phyloP scores from a whole-genome alignment of 2,113 vertebrate species.

The Galeopterus variegatus region DNA sequence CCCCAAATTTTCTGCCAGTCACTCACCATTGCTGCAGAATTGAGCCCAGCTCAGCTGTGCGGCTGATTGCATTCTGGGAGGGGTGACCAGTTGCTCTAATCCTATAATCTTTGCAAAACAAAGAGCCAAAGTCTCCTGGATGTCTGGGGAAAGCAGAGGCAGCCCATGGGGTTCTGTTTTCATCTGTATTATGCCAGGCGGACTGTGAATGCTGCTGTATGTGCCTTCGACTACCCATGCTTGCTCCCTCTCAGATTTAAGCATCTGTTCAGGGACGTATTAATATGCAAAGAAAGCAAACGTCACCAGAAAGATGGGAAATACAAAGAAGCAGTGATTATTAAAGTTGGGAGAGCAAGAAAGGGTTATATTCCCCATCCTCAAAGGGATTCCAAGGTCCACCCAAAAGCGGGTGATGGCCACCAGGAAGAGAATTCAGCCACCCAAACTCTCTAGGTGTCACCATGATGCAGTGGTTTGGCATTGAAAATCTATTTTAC shows the following conservation, averaged over 20 bases:
- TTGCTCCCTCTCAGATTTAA: slow-evolving; percentile 25
- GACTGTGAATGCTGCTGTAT: not conserved
- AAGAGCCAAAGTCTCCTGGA: slow-evolving; percentile 65
- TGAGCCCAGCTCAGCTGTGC: slow-evolving; percentile 52
- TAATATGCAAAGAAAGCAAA: slow-evolving; percentile 78
- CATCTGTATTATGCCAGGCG: not conserved
- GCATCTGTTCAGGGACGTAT: slow-evolving; percentile 23
- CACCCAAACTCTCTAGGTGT: no score
- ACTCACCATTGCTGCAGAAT: slow-evolving; percentile 73
- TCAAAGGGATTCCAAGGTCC: not conserved
- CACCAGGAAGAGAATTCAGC: not conserved
- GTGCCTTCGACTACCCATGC: not conserved
- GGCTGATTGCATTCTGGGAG: not conserved
- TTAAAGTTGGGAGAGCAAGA: not conserved
- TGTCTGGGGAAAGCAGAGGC: slow-evolving; percentile 52
- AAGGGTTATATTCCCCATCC: not conserved
- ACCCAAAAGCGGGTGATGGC: not conserved
- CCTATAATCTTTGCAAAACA: slow-evolving; percentile 44
- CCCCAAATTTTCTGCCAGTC: slow-evolving; percentile 64
- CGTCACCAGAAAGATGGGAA: slow-evolving; percentile 64
- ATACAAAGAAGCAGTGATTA: slow-evolving; percentile 56
- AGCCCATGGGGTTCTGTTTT: not conserved
- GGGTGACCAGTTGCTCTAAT: slow-evolving; percentile 64
- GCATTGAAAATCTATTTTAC: not conserved
- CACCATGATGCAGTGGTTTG: fast-evolving